Conservation (phyloP, 2,113 vertebrate species). For the Etheostoma cragini region DNA sequence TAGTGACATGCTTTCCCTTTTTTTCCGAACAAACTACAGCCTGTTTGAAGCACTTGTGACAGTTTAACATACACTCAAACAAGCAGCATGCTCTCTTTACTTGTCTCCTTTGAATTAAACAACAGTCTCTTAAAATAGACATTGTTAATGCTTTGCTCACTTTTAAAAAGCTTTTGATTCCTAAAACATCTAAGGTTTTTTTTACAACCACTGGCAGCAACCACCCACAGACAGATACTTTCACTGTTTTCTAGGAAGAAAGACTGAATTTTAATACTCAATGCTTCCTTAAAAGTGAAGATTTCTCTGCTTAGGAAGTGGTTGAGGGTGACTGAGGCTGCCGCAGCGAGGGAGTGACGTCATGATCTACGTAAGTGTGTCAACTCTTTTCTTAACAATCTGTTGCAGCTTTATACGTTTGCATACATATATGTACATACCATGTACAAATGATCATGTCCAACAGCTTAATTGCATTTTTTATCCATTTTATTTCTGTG, state of each 20-base stretch:
- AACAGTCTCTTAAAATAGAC: slow-evolving; percentile 8
- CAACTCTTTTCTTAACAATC: neutral
- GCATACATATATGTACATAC: too few relatives aligned
- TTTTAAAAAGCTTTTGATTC: neutral
- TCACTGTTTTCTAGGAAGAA: slow-evolving; percentile 21
- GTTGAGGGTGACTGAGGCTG: neutral
- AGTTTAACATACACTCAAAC: slow-evolving; percentile 16
- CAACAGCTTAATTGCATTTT: too few relatives aligned
- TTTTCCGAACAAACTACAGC: neutral
- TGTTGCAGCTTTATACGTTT: neutral
- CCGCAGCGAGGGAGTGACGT: slow-evolving; percentile 8
- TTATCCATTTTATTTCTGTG: too few relatives aligned
- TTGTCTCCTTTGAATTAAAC: slow-evolving; percentile 30
- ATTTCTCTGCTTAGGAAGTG: slow-evolving; percentile 41
- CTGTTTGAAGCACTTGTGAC: neutral
- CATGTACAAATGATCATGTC: too few relatives aligned
- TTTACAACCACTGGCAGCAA: slow-evolving; percentile 10
- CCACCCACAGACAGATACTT: slow-evolving; percentile 29
- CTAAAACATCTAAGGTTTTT: slow-evolving; percentile 25
- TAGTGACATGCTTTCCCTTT: neutral
- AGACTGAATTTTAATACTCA: neutral
- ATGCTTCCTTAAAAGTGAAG: neutral
- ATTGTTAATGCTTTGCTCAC: neutral
- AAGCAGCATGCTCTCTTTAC: neutral
- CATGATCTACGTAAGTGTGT: neutral